These are phyloP conservation scores for Nothobranchius kuhntae DNA, from an alignment of 2,113 vertebrate species.

Conservation along the genomic window DNA sequence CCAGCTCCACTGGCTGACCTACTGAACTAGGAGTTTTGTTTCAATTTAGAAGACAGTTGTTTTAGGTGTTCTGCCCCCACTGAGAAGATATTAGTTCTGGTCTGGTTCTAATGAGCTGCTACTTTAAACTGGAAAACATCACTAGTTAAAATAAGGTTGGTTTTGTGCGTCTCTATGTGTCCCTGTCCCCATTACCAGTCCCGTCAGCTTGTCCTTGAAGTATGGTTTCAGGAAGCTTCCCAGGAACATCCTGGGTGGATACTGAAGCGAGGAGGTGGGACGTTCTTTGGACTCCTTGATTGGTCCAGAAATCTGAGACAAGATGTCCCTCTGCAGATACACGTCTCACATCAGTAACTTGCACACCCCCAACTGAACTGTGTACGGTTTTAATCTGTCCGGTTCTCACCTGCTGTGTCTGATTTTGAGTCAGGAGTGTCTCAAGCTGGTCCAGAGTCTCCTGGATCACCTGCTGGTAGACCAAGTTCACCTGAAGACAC, in stretches of 20 bases:
- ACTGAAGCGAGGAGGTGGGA: constrained; percentile 31
- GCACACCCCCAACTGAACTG: background rate
- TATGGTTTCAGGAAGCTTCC: constrained; percentile 72
- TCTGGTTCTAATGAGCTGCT: too few species aligned
- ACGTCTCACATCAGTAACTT: background rate
- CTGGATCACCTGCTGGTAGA: constrained; percentile 71
- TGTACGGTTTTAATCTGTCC: background rate
- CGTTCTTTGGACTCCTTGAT: constrained; percentile 25
- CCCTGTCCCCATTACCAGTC: constrained; percentile 46
- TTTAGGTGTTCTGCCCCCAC: too few species aligned
- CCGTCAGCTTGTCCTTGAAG: constrained; percentile 71
- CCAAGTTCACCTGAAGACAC: constrained; percentile 71
- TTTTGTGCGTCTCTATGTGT: background rate
- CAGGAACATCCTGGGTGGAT: constrained; percentile 51
- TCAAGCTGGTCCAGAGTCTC: constrained; percentile 65
- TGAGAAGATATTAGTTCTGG: too few species aligned
- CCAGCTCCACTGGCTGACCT: too few species aligned
- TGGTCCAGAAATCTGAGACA: constrained; percentile 56
- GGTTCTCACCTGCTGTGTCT: constrained; percentile 14
- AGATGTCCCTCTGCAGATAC: constrained; percentile 49
- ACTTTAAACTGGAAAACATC: too few species aligned
- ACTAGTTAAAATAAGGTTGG: too few species aligned
- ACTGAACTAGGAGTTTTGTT: too few species aligned
- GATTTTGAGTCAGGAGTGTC: constrained; percentile 27
- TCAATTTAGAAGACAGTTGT: too few species aligned